Percentiles rank a stretch among this genome's conserved stretches.
phyloP scores from a whole-genome alignment of 2,113 vertebrate species.

The Tachysurus vachellii region DNA sequence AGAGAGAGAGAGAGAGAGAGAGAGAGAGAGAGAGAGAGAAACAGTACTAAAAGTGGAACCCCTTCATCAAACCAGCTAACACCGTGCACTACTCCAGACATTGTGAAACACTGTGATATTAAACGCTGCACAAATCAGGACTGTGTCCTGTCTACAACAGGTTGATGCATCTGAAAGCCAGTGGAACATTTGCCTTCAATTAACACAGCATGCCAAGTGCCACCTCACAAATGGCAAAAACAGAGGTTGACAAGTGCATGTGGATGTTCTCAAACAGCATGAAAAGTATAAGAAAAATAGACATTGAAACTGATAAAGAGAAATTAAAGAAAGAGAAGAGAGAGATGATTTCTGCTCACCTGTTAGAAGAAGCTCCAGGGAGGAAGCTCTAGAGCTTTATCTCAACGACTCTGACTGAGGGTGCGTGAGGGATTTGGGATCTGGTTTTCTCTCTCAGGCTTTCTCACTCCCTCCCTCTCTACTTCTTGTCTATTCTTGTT shows the following conservation, averaged over 20 bases:
- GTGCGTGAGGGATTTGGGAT: slow-evolving; percentile 1
- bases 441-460: slow-evolving; percentile 55
- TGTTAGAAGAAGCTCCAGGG: slow-evolving; percentile 59
- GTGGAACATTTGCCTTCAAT: not conserved
- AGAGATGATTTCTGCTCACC: slow-evolving; percentile 64
- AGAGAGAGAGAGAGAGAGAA: slow-evolving; percentile 39
- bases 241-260: slow-evolving; percentile 5
- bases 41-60: slow-evolving; percentile 62
- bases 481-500: slow-evolving; percentile 50
- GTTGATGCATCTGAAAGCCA: not conserved
- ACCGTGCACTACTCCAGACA: slow-evolving; percentile 37
- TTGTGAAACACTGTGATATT: not conserved
- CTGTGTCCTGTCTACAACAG: not conserved
- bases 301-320: not conserved
- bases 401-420: slow-evolving; percentile 58
- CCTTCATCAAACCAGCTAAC: slow-evolving; percentile 57
- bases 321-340: not conserved
- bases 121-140: not conserved
- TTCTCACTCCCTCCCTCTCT: slow-evolving; percentile 64
- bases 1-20: slow-evolving; percentile 15
- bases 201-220: not conserved
- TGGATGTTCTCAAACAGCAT: not conserved
- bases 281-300: not conserved
- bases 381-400: slow-evolving; percentile 31
- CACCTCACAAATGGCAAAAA: slow-evolving; percentile 11